phyloP scores from a whole-genome alignment of 2,888 invertebrate genomes.

The Alloscopus bannaensis region DNA sequence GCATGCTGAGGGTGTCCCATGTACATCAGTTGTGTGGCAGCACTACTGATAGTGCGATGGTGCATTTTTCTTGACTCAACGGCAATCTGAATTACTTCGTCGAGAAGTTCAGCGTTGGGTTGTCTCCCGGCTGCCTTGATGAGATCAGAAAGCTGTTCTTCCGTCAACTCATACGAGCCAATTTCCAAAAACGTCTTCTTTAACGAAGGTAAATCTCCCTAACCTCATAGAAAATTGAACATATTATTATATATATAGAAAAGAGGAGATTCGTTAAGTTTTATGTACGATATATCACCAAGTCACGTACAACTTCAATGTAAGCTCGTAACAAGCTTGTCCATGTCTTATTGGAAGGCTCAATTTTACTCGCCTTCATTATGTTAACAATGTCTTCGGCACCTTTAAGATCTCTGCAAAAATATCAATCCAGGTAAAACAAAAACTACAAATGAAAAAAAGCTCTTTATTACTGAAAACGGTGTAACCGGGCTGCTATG shows the following conservation, averaged over 20 bases:
- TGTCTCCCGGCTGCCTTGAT: conserved; percentile 51
- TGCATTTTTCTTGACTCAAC: conserved; percentile 23
- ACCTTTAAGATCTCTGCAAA: conserved; percentile 58
- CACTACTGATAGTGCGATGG: conserved; percentile 11
- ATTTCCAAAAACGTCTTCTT: conserved; percentile 26
- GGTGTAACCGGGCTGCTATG: neutral
- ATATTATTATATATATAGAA: neutral
- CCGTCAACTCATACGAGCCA: conserved; percentile 6
- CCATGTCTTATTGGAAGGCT: conserved; percentile 55
- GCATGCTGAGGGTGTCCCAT: conserved; percentile 36
- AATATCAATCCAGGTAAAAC: neutral
- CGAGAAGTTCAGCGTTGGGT: neutral
- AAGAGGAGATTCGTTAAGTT: neutral
- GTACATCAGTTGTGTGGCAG: conserved; percentile 19
- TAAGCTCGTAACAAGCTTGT: conserved; percentile 44
- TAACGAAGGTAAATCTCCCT: conserved; percentile 41
- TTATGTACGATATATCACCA: too few relatives aligned
- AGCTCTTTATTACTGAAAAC: neutral
- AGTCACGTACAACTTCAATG: conserved; percentile 57
- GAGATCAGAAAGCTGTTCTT: conserved; percentile 56
- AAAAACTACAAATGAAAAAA: neutral
- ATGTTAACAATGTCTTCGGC: conserved; percentile 54
- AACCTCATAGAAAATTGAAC: too few relatives aligned
- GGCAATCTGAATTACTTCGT: conserved; percentile 20
- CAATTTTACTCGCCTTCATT: conserved; percentile 51